Evolutionary conservation across 2,797 vertebrate species (phyloP), one percentile per base, ranked within the genome.

Genomic region (Coracias cyanogaster): DNA sequence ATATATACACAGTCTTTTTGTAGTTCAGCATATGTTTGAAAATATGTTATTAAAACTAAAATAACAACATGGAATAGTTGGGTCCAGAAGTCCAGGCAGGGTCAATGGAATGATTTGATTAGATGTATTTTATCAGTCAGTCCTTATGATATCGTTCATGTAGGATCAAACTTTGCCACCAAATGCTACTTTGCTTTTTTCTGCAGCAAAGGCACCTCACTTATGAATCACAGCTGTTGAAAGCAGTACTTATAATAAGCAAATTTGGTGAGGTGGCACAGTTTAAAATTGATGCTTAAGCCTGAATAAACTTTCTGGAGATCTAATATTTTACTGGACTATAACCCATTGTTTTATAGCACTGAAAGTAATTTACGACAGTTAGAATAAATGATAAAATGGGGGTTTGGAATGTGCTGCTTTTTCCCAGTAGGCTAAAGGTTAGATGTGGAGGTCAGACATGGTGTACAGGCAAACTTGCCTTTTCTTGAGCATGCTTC

Each of bases 271-370:
- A 69, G 73, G 61, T 93, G 26, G 24, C 62, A 45, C 35, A 3
- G 57, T 83, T 97, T 97, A 82, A 96, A 97, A 96, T 94, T 49
- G 89, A 95, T 93, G 92, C 72, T 58, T 96, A 96, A 85, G 87
- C 89, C 83, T 97, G 89, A 97, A 86, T 96, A 97, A 93, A 81
- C 60, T 96, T 97, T 96, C 78, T 94, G 51, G 71, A 89, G 60
- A 94, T 93, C 79, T 96, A 67, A 82, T 82, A 78, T 94, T 93
- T 97, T 95, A 86, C 94, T 96, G 86, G 93, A 94, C 95, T 96
- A 93, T 96, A 96, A 91, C 91, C 51, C 7, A 28, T 96, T 97
- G 94, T 84, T 96, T 98, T 97, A 93, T 90, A 93, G 92, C 83
- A 84, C 79, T 67, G 74, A 72, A 95, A 88, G 46, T 96, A 96